Evolutionary conservation across 2,888 invertebrate species (phyloP), one percentile per base, ranked within the genome.

Genomic region (Trachelus troglodyta): DNA sequence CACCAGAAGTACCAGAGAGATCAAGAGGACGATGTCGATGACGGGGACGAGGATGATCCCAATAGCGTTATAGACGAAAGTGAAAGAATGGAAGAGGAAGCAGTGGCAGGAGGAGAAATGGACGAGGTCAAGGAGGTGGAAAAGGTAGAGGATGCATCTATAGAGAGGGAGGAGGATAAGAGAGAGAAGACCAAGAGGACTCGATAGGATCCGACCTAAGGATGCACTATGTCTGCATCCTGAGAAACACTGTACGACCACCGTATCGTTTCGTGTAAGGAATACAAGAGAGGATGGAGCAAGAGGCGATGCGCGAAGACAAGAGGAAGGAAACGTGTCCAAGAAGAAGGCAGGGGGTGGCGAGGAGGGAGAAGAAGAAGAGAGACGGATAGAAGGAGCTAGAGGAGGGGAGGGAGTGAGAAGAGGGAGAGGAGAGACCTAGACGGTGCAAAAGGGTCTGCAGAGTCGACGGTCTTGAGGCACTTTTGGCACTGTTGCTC

Each of bases 401-500:
- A n/a, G 34, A 34, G 33, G 12, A 12, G 35, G 3, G 35, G 34
- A 3, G 6, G 15, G 40, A 23, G 6, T 15, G 56, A 75, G 75
- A 76, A 73, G 56, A 77, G 34, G 77, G 79, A 77, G 77, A 77
- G 77, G 56, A 56, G 56, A 23, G 23, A 23, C 56, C 56, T 56
- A 56, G 56, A 56, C 56, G 56, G 56, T 56, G 23, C 56, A 56
- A 75, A 77, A 77, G 77, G 74, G 78, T 68, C 56, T 73, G 77
- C 79, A 78, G 81, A 83, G 83, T 80, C 81, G 77, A 84, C 85
- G 82, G 87, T 88, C 86, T 89, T 89, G 86, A 87, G 84, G 86
- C 87, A 86, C 86, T 87, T 88, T 89, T 87, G 88, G 87, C 88
- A 87, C 87, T 88, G 86, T 85, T 84, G 84, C 82, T 82, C 83